Conservation (phyloP, 2,888 invertebrate genomes). For the Drosophila falleni region DNA sequence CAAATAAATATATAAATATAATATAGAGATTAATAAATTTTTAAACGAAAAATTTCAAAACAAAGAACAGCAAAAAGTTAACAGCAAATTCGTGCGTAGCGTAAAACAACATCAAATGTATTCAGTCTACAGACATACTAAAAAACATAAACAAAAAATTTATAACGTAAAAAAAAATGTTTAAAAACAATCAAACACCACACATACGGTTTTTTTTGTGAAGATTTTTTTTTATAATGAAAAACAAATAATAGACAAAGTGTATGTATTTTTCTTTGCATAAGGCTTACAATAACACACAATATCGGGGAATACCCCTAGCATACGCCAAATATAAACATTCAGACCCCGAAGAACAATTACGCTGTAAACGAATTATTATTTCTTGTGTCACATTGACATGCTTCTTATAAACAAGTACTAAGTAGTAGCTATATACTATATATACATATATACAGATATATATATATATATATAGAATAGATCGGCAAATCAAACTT, state of each 20-base stretch:
- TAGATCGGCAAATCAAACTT: conserved; percentile 33
- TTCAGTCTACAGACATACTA: conserved; percentile 15
- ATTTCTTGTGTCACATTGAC: conserved; percentile 74
- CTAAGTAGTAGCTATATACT: conserved; percentile 38
- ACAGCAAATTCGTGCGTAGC: conserved; percentile 81
- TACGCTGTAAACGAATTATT: conserved; percentile 75
- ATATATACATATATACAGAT: conserved; percentile 27
- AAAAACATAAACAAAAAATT: conserved; percentile 13
- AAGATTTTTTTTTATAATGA: not conserved
- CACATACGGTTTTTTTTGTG: conserved; percentile 5
- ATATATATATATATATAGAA: conserved; percentile 28
- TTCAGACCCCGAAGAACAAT: conserved; percentile 19
- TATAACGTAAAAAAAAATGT: not conserved
- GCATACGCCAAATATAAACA: not conserved
- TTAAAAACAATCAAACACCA: conserved; percentile 5
- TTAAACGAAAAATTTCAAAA: conserved; percentile 59
- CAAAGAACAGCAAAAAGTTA: conserved; percentile 81
- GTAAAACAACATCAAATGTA: conserved; percentile 51
- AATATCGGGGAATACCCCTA: conserved; percentile 2
- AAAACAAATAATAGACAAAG: conserved; percentile 27
- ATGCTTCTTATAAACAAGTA: conserved; percentile 66
- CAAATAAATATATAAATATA: not conserved
- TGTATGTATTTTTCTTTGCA: conserved; percentile 60
- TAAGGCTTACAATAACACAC: conserved; percentile 24
- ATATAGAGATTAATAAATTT: conserved; percentile 11